Evolutionary conservation across 2,113 vertebrate species (phyloP), one percentile per base, ranked within the genome.

Genomic region (Cyprinus carpio): DNA sequence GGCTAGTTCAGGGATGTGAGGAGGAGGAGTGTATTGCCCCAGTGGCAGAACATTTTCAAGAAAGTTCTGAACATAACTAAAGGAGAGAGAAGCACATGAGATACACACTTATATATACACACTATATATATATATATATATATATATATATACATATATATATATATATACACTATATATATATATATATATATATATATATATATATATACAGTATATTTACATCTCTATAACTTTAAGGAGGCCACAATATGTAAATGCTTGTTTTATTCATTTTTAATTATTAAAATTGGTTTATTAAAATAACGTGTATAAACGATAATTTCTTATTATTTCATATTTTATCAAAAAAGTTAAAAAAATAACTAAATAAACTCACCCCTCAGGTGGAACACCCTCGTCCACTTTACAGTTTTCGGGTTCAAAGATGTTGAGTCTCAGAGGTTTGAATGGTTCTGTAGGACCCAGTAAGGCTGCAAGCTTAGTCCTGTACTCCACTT

Each of bases 391-490:
- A 34, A 90, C 1, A 54, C 98, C 97, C 0, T 97, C 95, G 87
- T 95, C 96, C 0, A 94, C 91, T 3, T 23, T 25, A 54, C 8
- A 89, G 0, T 82, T 58, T 0, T 71, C 76, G 37, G 0, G 87
- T 77, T 82, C 89, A 20, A 88, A 87, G 20, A 85, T 83, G n/a
- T 85, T 87, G 76, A 92, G 83, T 78, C 87, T 88, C 23, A 86
- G 90, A 0, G 94, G 94, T 83, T 82, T 92, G 90, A 93, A 99
- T 4, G 95, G 95, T 0, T 92, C 90, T 0, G 79, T 86, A 49
- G 97, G 95, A 4, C 91, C 95, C 90, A 99, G 92, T 4, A 95
- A 93, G 25, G 87, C 87, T 46, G 94, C 95, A 87, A 98, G 87
- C 7, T 89, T 82, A 69, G 93, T 95, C 65, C 90, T 89, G 0